phyloP scores from a whole-genome alignment of 23 tunicate species.

The Styela plicata region DNA sequence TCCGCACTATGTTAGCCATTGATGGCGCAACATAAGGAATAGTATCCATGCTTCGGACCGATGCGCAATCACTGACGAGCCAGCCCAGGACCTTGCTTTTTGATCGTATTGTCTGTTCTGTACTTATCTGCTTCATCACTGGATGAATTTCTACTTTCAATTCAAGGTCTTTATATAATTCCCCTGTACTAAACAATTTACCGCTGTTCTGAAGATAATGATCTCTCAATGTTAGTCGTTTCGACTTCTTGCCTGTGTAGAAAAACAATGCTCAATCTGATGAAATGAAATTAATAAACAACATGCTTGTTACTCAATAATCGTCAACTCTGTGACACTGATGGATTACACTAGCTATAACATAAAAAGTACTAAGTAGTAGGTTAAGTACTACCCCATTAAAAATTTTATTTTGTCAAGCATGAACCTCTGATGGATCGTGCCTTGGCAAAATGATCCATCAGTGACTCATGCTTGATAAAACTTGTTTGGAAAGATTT shows the following conservation, averaged over 20 bases:
- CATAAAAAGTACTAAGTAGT: no score
- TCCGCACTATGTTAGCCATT: neutral
- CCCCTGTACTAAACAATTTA: neutral
- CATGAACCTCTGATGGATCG: no score
- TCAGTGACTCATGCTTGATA: no score
- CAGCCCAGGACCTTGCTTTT: neutral
- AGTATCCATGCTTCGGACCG: constrained; percentile 17
- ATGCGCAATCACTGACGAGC: constrained; percentile 24
- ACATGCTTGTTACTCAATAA: no score
- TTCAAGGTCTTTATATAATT: neutral
- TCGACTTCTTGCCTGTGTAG: neutral
- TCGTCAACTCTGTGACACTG: no score
- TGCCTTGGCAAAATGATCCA: no score
- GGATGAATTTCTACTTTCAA: constrained; percentile 12
- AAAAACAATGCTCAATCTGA: no score
- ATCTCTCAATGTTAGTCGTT: neutral
- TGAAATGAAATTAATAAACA: no score
- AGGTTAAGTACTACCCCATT: no score
- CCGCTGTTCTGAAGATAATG: neutral
- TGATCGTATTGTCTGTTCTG: neutral
- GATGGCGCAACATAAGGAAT: neutral
- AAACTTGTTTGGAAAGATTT: no score
- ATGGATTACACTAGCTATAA: no score
- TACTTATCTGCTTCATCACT: constrained; percentile 10
- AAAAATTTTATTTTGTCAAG: no score